Base-by-base conservation (phyloP, 2,888 invertebrate genomes). In the Camptogramma bilineatum region DNA sequence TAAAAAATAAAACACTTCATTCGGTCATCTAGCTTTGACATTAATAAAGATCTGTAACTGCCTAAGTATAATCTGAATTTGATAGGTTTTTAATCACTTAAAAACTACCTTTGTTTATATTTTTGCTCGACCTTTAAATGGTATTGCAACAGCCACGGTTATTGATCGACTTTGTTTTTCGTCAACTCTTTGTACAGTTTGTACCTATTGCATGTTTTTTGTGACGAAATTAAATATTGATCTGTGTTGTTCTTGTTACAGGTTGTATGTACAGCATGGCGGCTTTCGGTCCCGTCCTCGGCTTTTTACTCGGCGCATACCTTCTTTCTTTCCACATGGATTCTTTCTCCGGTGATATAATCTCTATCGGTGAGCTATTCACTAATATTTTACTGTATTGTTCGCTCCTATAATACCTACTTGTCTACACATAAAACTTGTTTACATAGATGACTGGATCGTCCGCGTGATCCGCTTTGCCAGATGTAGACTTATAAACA, bases 231-330 rank as follows among this genome's bases (percentile, higher is more conserved):
- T 39, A 28, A 28, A 39, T 39, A 39, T 39, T 39, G 34, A 13
- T 39, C 3, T 13, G 13, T 13, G 13, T 39, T 13, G 10, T 39
- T 44, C 34, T 53, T 52, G 58, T 71, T 68, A 90, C 86, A 97
- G 97, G 98, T 57, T 98, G 97, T 86, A 97, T 98, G 96, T 98
- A 98, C 94, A 98, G 98, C 83, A 98, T 98, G 96, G 98, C 98
- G 52, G 98, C 98, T 0, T 97, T 99, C 85, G 98, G 98, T 31
- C 98, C 98, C n/a, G 98, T 98, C 4, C 94, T 98, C 54, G 98
- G 98, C 53, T 98, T 98, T 84, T 94, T 98, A 51, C 95, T 98
- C 31, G 98, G 98, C 68, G 98, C 98, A 24, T 97, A 98, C 87
- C 94, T 98, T 72, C 93, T 98, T 24, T 97, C 97, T 44, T 97